Percentiles rank a stretch among this genome's conserved stretches.
phyloP scores from a whole-genome alignment of 1,140 invertebrate genomes.

The Eurosta solidaginis region DNA sequence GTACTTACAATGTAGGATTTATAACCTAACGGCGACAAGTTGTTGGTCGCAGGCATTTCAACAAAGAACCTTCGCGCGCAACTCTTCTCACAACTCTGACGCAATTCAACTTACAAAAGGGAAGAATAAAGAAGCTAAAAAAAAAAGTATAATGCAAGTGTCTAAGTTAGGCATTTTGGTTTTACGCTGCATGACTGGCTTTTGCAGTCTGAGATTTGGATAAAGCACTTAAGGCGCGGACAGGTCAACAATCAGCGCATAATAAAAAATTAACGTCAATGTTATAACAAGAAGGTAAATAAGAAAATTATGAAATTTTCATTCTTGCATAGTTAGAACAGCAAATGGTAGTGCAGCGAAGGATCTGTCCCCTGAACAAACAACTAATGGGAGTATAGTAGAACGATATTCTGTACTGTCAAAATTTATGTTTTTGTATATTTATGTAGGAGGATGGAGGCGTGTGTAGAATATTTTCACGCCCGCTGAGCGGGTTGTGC shows the following conservation, averaged over 20 bases:
- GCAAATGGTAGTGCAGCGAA: too few species aligned
- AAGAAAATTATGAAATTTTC: neutral
- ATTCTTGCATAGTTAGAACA: too few species aligned
- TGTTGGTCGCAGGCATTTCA: conserved; percentile 13
- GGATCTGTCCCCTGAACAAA: too few species aligned
- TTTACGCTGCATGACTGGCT: neutral
- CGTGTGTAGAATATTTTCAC: too few species aligned
- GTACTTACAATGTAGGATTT: conserved; percentile 2
- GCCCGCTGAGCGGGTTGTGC: too few species aligned
- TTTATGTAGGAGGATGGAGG: too few species aligned
- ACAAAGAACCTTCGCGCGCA: neutral
- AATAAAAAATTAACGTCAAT: neutral
- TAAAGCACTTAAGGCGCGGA: neutral
- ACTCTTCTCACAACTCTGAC: neutral
- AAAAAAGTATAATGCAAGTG: neutral
- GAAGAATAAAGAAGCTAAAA: too few species aligned
- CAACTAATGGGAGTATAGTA: too few species aligned
- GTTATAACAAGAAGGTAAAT: neutral
- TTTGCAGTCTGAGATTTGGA: neutral
- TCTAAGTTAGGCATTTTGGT: neutral
- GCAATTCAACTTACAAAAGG: too few species aligned
- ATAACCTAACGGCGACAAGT: conserved; percentile 19
- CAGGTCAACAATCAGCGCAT: neutral
- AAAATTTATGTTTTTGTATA: too few species aligned
- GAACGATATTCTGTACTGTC: too few species aligned